Conservation (phyloP, 2,113 vertebrate genomes). For the Ailurus styani region DNA sequence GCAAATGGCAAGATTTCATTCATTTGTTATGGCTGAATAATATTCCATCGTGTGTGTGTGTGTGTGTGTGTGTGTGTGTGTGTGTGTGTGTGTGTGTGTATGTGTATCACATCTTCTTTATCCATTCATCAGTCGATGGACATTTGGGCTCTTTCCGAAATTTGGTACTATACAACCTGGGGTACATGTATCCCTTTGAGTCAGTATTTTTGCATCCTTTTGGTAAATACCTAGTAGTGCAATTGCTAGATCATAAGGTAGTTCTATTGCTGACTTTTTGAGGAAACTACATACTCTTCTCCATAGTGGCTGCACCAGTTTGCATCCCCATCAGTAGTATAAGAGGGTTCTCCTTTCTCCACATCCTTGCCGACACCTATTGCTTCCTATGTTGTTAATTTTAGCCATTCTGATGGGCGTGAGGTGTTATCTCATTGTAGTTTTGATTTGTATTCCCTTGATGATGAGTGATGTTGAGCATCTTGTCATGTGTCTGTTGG, state of each 20-base stretch:
- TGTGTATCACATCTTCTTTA: neutral
- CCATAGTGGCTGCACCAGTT: neutral
- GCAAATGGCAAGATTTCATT: neutral
- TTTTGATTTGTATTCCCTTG: neutral
- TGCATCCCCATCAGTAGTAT: neutral
- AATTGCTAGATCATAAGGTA: neutral
- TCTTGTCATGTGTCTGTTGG: neutral
- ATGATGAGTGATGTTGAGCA: neutral
- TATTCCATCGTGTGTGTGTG: neutral
- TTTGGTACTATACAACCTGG: neutral
- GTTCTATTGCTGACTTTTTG: neutral
- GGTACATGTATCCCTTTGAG: neutral
- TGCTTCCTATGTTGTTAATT: neutral
- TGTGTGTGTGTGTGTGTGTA: no score
- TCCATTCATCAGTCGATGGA: neutral
- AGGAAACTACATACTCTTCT: neutral
- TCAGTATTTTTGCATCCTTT: neutral
- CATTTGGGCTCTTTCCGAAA: neutral
- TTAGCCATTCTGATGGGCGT: neutral
- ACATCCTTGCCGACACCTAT: no score
- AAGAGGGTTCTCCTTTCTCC: neutral
- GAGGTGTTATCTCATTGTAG: neutral
- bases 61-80: no score
- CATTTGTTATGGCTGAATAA: neutral
- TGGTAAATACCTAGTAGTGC: neutral